phyloP scores from a whole-genome alignment of 2,888 invertebrate genomes.

The Nomada ruficornis region DNA sequence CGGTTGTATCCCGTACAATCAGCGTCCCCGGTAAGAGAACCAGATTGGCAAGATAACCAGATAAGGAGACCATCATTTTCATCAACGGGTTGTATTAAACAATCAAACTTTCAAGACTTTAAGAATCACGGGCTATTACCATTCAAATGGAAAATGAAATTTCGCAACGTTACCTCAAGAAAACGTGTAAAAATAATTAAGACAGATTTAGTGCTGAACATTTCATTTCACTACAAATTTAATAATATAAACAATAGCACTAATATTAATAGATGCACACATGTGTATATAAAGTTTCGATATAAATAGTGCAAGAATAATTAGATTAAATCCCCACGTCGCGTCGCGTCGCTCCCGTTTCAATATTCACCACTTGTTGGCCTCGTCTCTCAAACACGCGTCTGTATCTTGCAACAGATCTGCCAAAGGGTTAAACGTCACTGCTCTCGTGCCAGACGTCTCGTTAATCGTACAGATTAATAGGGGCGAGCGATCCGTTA shows the following conservation, averaged over 20 bases:
- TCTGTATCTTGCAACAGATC: neutral
- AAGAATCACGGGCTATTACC: no score
- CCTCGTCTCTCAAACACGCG: neutral
- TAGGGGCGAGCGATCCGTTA: slow-evolving; percentile 13
- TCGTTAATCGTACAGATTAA: slow-evolving; percentile 25
- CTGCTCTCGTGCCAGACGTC: slow-evolving; percentile 17
- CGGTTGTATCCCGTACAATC: slow-evolving; percentile 48
- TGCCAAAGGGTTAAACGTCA: neutral
- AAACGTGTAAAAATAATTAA: no score
- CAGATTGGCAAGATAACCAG: neutral
- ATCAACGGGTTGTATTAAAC: neutral
- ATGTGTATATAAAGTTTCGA: no score
- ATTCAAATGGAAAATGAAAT: no score
- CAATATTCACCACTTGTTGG: slow-evolving; percentile 14
- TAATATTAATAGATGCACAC: no score
- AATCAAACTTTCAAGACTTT: neutral
- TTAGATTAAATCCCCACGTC: neutral
- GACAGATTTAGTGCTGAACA: no score
- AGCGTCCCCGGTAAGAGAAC: slow-evolving; percentile 20
- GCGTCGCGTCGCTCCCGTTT: neutral
- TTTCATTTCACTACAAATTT: no score
- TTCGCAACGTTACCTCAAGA: no score
- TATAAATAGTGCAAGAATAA: no score
- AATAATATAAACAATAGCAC: no score
- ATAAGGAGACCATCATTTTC: neutral